Base-by-base conservation (phyloP, 2,113 vertebrate genomes). In the Chamaea fasciata region DNA sequence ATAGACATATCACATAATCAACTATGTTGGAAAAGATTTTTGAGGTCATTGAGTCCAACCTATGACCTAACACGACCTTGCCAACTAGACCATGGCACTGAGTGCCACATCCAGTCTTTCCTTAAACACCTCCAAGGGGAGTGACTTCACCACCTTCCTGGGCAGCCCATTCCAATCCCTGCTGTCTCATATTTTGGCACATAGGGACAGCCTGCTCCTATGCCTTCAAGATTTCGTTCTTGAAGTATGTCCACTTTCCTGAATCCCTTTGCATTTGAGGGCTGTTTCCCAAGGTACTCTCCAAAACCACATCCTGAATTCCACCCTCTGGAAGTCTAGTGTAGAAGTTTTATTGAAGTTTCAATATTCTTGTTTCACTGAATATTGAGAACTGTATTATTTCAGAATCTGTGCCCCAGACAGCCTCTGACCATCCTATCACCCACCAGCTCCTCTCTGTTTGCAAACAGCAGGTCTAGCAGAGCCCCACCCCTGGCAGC, bases 381-480 rank as follows among this genome's bases (percentile, higher is more conserved):
- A 35, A 35, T 67, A 35, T 35, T 35, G 37, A 76, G 16, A 65
- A n/a, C 10, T 56, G 8, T n/a, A 7, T 47, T 27, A 28, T n/a
- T 33, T 49, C 2, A 3, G 28, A 23, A 9, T 41, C 11, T 39
- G n/a, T 81, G 17, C 28, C 28, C 28, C 7, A 47, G n/a, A 39
- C 0, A 1, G 14, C 10, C 23, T 47, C 28, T 2, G 5, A 39
- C 16, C 27, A 24, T 49, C 24, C 11, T 1, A 3, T 55, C 15
- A 30, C 50, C 26, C 33, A 46, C 7, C 77, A 67, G 41, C 77
- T 30, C 50, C 27, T 15, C 21, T 56, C 27, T 37, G 31, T 28
- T 42, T 35, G 31, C 49, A 18, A 52, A 28, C 11, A 42, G 18
- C 37, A 53, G 19, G 31, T 64, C 8, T 14, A 35, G 11, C 39